Conservation (phyloP, 2,888 invertebrate genomes). For the Latheticus oryzae region DNA sequence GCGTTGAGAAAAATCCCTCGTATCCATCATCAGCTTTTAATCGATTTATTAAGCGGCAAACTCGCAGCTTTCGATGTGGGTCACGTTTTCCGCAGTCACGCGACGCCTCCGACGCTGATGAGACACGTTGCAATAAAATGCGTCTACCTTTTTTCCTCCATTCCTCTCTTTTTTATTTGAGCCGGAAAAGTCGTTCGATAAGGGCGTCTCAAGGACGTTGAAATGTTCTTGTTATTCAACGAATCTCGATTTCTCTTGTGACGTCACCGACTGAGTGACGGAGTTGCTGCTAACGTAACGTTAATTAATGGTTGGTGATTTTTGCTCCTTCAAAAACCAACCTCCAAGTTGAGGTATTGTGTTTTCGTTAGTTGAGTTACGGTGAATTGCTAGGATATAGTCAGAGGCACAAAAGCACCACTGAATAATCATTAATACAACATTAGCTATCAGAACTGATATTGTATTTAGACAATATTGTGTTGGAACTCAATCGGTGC, state of each 20-base stretch:
- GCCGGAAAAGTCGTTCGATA: constrained; percentile 6
- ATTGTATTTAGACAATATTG: constrained; percentile 13
- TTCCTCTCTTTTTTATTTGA: no score
- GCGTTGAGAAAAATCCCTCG: constrained; percentile 12
- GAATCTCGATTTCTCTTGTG: neutral
- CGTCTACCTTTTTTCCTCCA: constrained; percentile 20
- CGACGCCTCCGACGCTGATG: constrained; percentile 21
- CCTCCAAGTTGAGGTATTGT: no score
- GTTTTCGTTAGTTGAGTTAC: no score
- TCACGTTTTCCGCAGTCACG: constrained; percentile 39
- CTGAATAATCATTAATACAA: constrained; percentile 2
- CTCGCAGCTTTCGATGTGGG: constrained; percentile 34
- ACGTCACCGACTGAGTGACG: neutral
- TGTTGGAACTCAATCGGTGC: constrained; percentile 12
- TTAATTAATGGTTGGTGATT: no score
- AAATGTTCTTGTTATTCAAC: neutral
- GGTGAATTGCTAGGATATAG: no score
- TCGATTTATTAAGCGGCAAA: constrained; percentile 34
- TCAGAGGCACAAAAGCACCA: no score
- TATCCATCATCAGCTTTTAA: constrained; percentile 27
- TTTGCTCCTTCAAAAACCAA: no score
- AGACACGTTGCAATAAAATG: constrained; percentile 31
- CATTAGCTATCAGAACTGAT: constrained; percentile 4
- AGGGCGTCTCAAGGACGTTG: constrained; percentile 14
- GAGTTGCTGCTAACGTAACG: no score